phyloP scores from a whole-genome alignment of 2,113 vertebrate species.

The Sturnus vulgaris region DNA sequence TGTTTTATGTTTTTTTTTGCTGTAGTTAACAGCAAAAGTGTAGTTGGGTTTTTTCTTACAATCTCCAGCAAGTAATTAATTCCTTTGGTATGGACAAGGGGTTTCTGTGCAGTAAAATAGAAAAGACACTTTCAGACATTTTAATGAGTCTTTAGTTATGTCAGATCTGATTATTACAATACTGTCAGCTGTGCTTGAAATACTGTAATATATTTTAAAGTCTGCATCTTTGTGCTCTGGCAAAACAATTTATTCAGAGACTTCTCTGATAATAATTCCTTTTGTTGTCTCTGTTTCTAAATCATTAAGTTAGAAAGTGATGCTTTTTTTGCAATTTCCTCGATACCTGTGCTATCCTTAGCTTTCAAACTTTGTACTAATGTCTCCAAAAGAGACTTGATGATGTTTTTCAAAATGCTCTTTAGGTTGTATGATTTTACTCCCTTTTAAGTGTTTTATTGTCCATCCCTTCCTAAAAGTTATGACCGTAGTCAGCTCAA shows the following conservation, averaged over 20 bases:
- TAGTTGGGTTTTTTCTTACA: neutral
- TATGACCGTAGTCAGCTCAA: neutral
- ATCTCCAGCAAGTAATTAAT: neutral
- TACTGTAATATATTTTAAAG: neutral
- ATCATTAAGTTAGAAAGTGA: neutral
- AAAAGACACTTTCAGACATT: neutral
- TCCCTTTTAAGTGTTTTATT: neutral
- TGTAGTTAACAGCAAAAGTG: neutral
- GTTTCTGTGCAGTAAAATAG: neutral
- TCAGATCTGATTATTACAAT: neutral
- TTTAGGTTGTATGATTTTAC: neutral
- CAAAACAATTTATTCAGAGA: neutral
- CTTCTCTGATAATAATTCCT: neutral
- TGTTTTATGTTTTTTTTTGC: neutral
- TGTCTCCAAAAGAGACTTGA: neutral
- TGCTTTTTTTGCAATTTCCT: neutral
- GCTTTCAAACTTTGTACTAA: neutral
- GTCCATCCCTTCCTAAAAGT: neutral
- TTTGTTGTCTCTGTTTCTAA: neutral
- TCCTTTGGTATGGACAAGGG: neutral
- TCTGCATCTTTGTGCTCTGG: neutral
- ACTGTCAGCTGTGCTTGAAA: neutral
- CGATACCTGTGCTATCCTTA: neutral
- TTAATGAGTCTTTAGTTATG: neutral
- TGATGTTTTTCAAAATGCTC: neutral